Conservation (phyloP, 1,140 invertebrate genomes). For the Philotrypesis tridentata region DNA sequence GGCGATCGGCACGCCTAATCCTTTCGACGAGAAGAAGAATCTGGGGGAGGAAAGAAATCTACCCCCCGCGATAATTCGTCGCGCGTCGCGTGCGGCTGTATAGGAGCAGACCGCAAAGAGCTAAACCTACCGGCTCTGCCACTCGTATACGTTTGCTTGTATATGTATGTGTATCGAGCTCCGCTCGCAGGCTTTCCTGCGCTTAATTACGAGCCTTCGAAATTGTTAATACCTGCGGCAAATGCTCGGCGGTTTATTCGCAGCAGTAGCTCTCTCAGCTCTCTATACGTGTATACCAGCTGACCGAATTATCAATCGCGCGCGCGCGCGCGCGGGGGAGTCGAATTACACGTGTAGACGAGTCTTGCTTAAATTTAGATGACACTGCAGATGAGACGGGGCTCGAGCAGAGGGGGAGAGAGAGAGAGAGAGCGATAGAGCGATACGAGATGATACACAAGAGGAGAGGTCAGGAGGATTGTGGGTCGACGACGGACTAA, state of each 20-base stretch:
- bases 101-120: no score
- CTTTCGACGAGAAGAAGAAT: not conserved
- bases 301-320: constrained; percentile 19
- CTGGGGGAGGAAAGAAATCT: not conserved
- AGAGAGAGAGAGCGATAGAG: not conserved
- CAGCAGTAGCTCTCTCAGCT: no score
- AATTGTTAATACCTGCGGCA: constrained; percentile 2
- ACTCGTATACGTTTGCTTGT: not conserved
- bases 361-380: not conserved
- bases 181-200: not conserved
- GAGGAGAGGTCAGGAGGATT: not conserved
- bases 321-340: no score
- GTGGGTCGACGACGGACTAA: not conserved
- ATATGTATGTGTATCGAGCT: no score
- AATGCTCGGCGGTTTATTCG: not conserved
- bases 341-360: not conserved
- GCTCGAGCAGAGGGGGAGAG: not conserved
- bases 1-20: not conserved
- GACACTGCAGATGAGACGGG: not conserved
- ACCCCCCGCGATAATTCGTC: not conserved
- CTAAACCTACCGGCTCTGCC: no score
- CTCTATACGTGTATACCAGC: not conserved
- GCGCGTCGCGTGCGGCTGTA: not conserved
- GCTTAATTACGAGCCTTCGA: not conserved
- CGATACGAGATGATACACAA: no score